phyloP scores from a whole-genome alignment of 2,113 vertebrate species.

The Amblyopsis rosae region DNA sequence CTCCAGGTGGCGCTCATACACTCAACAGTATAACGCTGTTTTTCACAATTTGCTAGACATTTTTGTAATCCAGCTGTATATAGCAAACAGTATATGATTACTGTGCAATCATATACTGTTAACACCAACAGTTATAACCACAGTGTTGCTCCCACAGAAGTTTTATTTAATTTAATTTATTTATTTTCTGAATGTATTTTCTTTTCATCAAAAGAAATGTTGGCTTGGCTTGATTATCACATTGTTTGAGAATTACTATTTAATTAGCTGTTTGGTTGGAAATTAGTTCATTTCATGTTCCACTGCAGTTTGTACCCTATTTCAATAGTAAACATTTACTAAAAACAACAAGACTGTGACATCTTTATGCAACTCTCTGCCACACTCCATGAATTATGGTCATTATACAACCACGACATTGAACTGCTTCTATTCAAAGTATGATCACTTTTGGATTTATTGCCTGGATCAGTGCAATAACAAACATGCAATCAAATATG shows the following conservation, averaged over 20 bases:
- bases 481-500: too few relatives aligned
- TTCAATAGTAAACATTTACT: constrained; percentile 3
- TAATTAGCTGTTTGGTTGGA: neutral
- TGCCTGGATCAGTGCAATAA: too few relatives aligned
- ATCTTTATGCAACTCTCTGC: neutral
- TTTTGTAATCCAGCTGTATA: neutral
- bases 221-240: neutral
- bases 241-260: neutral
- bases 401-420: neutral
- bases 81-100: too few relatives aligned
- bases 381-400: neutral
- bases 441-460: too few relatives aligned
- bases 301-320: neutral
- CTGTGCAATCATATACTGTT: constrained; percentile 4
- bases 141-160: neutral
- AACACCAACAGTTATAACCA: constrained; percentile 16
- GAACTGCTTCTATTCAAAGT: neutral
- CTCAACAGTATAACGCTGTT: neutral
- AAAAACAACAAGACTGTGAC: neutral
- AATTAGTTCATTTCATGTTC: too few relatives aligned
- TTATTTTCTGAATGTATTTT: too few relatives aligned
- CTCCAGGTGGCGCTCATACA: constrained; percentile 40
- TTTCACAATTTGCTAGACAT: neutral
- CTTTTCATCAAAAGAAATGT: neutral
- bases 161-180: neutral